phyloP scores from a whole-genome alignment of 1,140 invertebrate species.

The Temnothorax longispinosus region DNA sequence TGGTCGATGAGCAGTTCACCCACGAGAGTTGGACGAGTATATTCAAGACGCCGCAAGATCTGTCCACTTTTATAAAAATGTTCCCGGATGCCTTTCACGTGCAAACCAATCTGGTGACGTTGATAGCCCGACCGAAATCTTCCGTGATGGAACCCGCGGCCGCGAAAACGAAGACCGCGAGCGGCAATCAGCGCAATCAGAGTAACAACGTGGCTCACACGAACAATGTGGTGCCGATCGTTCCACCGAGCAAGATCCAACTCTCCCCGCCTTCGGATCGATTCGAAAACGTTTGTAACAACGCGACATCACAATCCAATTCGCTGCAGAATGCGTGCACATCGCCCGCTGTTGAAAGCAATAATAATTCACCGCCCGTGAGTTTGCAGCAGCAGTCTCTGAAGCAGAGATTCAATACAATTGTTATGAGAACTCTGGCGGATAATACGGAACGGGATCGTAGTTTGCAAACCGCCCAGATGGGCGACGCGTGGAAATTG shows the following conservation, averaged over 20 bases:
- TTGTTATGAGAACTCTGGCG: slow-evolving; percentile 95
- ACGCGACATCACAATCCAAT: slow-evolving; percentile 82
- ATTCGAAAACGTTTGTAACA: slow-evolving; percentile 49
- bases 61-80: slow-evolving; percentile 95
- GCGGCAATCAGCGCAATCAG: slow-evolving; percentile 76
- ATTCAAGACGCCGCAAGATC: slow-evolving; percentile 94
- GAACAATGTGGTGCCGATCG: slow-evolving; percentile 46
- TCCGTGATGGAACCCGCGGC: slow-evolving; percentile 59
- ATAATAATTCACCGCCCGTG: slow-evolving; percentile 79
- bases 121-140: slow-evolving; percentile 90
- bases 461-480: slow-evolving; percentile 85
- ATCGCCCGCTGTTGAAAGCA: slow-evolving; percentile 68
- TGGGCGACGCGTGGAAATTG: slow-evolving; percentile 92
- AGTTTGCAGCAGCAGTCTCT: slow-evolving; percentile 89
- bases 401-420: slow-evolving; percentile 94
- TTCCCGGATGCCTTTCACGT: slow-evolving; percentile 96
- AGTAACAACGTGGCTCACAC: slow-evolving; percentile 66
- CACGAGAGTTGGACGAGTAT: slow-evolving; percentile 92
- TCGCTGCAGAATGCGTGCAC: slow-evolving; percentile 51
- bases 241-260: slow-evolving; percentile 59
- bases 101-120: slow-evolving; percentile 94
- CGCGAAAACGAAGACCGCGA: slow-evolving; percentile 52
- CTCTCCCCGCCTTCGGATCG: background rate
- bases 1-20: slow-evolving; percentile 92
- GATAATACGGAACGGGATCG: slow-evolving; percentile 95